Percentiles rank a stretch among this genome's conserved stretches.
phyloP scores from a whole-genome alignment of 2,113 vertebrate genomes.

The Chrysemys picta region DNA sequence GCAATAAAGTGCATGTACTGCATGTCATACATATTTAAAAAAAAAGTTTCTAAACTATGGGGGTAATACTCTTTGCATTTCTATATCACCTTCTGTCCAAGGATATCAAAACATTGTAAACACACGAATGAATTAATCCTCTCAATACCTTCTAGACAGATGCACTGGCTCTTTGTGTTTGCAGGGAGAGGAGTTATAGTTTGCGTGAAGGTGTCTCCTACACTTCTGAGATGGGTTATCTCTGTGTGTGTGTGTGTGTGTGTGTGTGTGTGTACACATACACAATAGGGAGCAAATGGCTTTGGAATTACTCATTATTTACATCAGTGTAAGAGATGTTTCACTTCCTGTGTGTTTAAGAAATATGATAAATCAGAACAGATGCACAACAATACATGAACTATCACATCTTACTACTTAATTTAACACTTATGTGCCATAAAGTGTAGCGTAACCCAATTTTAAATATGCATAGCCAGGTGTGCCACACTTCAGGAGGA shows the following conservation, averaged over 20 bases:
- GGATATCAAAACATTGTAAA: background rate
- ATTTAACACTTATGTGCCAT: background rate
- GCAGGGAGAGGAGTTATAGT: background rate
- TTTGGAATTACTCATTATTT: background rate
- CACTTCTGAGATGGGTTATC: no score
- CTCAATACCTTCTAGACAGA: background rate
- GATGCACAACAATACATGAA: background rate
- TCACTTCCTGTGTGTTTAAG: background rate
- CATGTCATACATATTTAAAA: background rate
- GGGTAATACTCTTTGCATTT: background rate
- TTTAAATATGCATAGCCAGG: background rate
- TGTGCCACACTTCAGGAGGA: background rate
- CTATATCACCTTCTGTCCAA: background rate
- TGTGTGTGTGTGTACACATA: background rate
- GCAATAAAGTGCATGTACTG: background rate
- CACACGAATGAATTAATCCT: background rate
- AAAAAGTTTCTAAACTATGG: background rate
- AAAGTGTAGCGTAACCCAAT: background rate
- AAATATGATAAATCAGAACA: background rate
- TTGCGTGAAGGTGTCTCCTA: background rate
- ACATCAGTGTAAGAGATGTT: fast-evolving
- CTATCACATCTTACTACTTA: background rate
- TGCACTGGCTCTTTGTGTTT: background rate
- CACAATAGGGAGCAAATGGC: background rate
- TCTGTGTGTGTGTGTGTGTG: no score